Evolutionary conservation across 1,140 invertebrate species (phyloP).

Genomic region (Aphelenchoides avenae): DNA sequence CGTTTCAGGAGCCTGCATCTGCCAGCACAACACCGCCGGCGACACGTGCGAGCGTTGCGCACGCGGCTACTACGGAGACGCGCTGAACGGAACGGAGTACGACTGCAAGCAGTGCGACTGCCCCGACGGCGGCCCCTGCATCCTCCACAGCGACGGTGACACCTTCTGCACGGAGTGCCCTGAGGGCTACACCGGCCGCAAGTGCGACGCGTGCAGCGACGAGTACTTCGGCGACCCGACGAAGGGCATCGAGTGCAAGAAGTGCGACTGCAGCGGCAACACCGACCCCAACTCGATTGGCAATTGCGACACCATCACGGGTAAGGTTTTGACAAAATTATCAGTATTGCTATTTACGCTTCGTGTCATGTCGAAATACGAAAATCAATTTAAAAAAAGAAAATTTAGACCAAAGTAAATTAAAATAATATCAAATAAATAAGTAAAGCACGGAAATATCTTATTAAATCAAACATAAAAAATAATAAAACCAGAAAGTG

Average conservation of each 20-base stretch:
- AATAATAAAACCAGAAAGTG: too few species aligned
- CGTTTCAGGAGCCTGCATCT: slow-evolving; percentile 64
- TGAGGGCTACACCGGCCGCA: slow-evolving; percentile 69
- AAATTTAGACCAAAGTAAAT: too few species aligned
- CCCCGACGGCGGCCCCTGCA: slow-evolving; percentile 83
- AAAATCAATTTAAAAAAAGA: too few species aligned
- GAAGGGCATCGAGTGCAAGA: slow-evolving; percentile 70
- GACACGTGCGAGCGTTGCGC: slow-evolving; percentile 88
- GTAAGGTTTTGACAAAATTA: too few species aligned
- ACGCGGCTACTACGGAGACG: slow-evolving; percentile 89
- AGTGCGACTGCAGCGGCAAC: slow-evolving; percentile 89
- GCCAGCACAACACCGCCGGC: slow-evolving; percentile 81
- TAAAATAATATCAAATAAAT: too few species aligned
- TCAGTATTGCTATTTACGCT: too few species aligned
- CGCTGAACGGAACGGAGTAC: slow-evolving; percentile 75
- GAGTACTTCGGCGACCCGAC: slow-evolving; percentile 84
- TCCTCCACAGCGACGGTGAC: slow-evolving; percentile 72
- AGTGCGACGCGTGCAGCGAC: slow-evolving; percentile 85
- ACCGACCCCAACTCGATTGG: slow-evolving; percentile 88
- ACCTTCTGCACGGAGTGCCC: slow-evolving; percentile 92
- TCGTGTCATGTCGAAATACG: too few species aligned
- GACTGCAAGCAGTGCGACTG: slow-evolving; percentile 91
- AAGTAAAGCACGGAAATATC: too few species aligned
- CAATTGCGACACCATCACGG: slow-evolving; percentile 83
- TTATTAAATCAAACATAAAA: too few species aligned